Evolutionary conservation across 2,888 invertebrate species (phyloP).

Genomic region (Catocala fraxini): DNA sequence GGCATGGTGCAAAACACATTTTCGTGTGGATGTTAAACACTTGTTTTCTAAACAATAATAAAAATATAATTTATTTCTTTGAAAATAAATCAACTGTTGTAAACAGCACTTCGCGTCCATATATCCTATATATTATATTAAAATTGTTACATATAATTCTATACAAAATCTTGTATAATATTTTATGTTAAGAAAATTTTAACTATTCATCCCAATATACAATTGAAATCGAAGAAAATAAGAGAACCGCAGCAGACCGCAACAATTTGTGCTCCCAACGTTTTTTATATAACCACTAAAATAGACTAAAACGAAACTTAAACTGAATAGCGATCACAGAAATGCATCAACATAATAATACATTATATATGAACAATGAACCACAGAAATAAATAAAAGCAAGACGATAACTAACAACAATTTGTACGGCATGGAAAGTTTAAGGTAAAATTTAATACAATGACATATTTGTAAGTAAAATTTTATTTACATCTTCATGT

Average conservation of each 20-base stretch:
- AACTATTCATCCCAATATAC: slow-evolving; percentile 35
- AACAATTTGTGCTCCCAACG: slow-evolving; percentile 71
- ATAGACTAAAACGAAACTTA: slow-evolving; percentile 71
- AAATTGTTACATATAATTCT: slow-evolving; percentile 23
- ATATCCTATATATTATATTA: slow-evolving; percentile 22
- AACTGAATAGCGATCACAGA: slow-evolving; percentile 81
- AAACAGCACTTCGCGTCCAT: slow-evolving; percentile 32
- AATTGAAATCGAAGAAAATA: slow-evolving; percentile 34
- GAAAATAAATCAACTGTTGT: slow-evolving; percentile 32
- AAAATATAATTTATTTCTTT: slow-evolving; percentile 19
- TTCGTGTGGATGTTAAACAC: slow-evolving; percentile 17
- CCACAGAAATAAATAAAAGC: slow-evolving; percentile 64
- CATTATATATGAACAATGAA: slow-evolving; percentile 47
- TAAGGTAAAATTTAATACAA: slow-evolving; percentile 31
- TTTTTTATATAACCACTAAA: slow-evolving; percentile 58
- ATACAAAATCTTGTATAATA: slow-evolving; percentile 33
- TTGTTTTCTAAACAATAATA: slow-evolving; percentile 33
- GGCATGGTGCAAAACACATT: slow-evolving; percentile 13
- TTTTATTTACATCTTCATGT: slow-evolving; percentile 64
- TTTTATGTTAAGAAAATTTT: slow-evolving; percentile 31
- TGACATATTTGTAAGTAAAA: slow-evolving; percentile 44
- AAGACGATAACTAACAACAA: slow-evolving; percentile 42
- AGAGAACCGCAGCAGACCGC: slow-evolving; percentile 25
- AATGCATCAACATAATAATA: slow-evolving; percentile 76
- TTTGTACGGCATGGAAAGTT: slow-evolving; percentile 68